Base-by-base conservation (phyloP, 2,113 vertebrate genomes). In the Hassar affinis region DNA sequence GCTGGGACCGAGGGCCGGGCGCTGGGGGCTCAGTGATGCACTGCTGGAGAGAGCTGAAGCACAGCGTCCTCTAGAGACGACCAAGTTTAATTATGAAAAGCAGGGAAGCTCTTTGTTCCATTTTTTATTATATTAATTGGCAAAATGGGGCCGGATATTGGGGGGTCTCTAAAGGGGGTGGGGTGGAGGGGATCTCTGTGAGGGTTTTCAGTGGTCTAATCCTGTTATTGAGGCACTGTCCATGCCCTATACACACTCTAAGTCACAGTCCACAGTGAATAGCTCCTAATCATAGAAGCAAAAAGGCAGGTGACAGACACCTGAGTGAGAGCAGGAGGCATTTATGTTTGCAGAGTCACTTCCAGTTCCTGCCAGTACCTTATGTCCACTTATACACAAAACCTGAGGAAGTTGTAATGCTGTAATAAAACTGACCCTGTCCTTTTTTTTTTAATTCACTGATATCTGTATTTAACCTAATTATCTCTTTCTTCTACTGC, bases 101-200 rank as follows among this genome's bases (percentile, higher is more conserved):
- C 86, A 88, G 90, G 91, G 90, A 91, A 90, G 88, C 88, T 90
- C 92, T 94, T 93, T 94, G 93, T 94, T 94, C 92, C 88, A 91
- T 92, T 90, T 93, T 93, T 94, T 95, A 93, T 92, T 91, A 92
- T 89, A 94, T 93, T 93, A 94, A 94, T 94, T 94, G 93, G 94
- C 94, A 94, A 79, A 94, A 92, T 89, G 72, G 89, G 87, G 88
- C 86, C 81, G 84, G 89, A 81, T 79, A 59, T 80, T 45, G 35
- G 54, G n/a, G n/a, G n/a, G n/a, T n/a, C n/a, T n/a, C n/a, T n/a
- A n/a, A n/a, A n/a, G 22, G 57, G 78, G 64, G 78, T 45, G 77
- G 74, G 78, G 78, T 80, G 83, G 62, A 69, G 69, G 71, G 85
- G 61, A 76, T 87, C 86, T 88, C 82, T 87, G 87, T 88, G 64